A percentile compares a stretch with the other conserved stretches of the same genome.
These are phyloP conservation scores for Argentina silus DNA, from an alignment of 2,797 vertebrate genomes.

Conservation along the genomic window DNA sequence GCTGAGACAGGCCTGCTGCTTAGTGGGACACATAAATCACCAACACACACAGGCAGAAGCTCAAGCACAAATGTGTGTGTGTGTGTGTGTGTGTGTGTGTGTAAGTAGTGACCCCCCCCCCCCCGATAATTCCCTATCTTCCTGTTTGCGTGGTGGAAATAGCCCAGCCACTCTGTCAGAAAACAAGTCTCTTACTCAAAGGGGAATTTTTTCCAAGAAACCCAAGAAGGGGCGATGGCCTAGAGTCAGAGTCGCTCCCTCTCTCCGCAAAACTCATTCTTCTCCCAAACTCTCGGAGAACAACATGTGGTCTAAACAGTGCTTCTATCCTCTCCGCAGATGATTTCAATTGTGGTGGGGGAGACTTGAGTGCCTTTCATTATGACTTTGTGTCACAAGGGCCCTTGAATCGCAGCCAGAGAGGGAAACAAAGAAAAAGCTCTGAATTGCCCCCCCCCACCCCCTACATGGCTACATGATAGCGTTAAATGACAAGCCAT, in stretches of 20 bases:
- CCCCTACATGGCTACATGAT: background rate
- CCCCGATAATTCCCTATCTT: constrained; percentile 34
- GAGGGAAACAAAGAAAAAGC: constrained; percentile 51
- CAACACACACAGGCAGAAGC: background rate
- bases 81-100: constrained; percentile 2
- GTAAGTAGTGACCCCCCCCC: constrained; percentile 11
- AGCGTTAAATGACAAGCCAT: constrained; percentile 9
- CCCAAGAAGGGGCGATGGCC: constrained; percentile 4
- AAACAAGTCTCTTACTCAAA: constrained; percentile 25
- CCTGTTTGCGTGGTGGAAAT: constrained; percentile 48
- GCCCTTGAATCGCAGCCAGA: constrained; percentile 50
- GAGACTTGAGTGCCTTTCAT: constrained; percentile 45
- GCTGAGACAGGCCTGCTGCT: constrained; percentile 45
- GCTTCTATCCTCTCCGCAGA: constrained; percentile 27
- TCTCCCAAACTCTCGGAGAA: constrained; percentile 17
- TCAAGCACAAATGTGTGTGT: constrained; percentile 18
- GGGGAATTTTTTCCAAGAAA: constrained; percentile 32
- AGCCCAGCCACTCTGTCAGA: constrained; percentile 35
- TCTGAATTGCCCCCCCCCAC: constrained; percentile 30
- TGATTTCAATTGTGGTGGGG: constrained; percentile 32
- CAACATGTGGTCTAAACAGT: constrained; percentile 26
- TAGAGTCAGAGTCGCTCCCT: constrained; percentile 4
- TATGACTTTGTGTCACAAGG: constrained; percentile 49
- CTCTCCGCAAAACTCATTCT: constrained; percentile 16
- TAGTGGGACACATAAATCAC: constrained; percentile 43